phyloP scores from a whole-genome alignment of 2,797 vertebrate species.

The Gallinago stenura region DNA sequence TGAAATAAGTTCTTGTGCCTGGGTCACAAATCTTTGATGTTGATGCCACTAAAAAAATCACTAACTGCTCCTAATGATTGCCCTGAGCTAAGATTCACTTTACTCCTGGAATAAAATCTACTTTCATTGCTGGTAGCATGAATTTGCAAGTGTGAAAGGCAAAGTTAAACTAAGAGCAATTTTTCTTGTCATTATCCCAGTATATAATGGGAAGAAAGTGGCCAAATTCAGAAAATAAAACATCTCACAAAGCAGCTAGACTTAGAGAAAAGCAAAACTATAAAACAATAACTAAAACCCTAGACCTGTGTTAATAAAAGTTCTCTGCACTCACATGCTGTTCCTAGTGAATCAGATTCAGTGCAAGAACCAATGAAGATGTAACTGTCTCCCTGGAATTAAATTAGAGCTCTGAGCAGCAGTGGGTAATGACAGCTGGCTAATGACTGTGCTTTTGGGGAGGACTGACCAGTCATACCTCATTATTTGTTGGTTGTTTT shows the following conservation, averaged over 20 bases:
- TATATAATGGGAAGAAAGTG: not conserved
- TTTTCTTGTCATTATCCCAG: not conserved
- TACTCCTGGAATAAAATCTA: constrained; percentile 21
- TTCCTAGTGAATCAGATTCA: not conserved
- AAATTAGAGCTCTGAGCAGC: not conserved
- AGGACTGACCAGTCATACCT: not conserved
- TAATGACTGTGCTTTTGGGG: not conserved
- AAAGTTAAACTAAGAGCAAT: not conserved
- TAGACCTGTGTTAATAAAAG: not conserved
- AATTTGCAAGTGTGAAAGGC: not conserved
- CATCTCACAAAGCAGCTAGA: accelerated
- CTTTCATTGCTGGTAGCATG: not conserved
- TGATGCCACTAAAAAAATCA: constrained; percentile 38
- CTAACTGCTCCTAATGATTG: constrained; percentile 26
- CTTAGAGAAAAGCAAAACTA: not conserved
- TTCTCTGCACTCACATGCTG: not conserved
- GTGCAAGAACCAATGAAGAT: not conserved
- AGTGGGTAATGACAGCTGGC: not conserved
- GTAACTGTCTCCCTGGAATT: not conserved
- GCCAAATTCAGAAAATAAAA: not conserved
- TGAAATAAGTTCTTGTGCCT: constrained; percentile 23
- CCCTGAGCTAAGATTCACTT: constrained; percentile 35
- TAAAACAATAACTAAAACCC: not conserved
- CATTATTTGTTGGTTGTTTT: too few relatives aligned
- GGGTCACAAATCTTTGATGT: constrained; percentile 21